Percentiles rank a stretch among this genome's conserved stretches.
phyloP scores from a whole-genome alignment of 2,797 vertebrate species.

The Acrossocheilus wenchowensis region DNA sequence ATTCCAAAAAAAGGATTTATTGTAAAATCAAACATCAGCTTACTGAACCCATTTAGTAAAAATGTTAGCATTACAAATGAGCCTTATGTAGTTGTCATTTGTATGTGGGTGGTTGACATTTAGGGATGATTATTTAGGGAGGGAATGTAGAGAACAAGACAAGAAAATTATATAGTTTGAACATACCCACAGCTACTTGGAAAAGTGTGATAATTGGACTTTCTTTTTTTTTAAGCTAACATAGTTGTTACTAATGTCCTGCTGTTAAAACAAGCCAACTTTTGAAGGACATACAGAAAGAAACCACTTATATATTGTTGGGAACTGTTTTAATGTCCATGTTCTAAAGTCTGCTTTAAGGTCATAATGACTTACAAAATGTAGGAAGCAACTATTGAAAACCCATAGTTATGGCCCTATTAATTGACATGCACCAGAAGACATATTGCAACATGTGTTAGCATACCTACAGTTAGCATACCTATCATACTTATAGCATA shows the following conservation, averaged over 20 bases:
- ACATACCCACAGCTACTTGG: background rate
- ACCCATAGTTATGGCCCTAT: background rate
- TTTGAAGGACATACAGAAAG: background rate
- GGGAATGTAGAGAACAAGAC: constrained; percentile 29
- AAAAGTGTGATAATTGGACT: constrained; percentile 4
- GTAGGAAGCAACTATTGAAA: background rate
- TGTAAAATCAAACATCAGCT: constrained; percentile 4
- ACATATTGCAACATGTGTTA: background rate
- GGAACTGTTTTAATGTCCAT: background rate
- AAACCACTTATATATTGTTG: background rate
- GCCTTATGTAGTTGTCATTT: constrained; percentile 12
- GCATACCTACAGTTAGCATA: background rate
- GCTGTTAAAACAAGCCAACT: background rate
- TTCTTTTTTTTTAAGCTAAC: background rate
- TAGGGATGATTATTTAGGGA: constrained; percentile 28
- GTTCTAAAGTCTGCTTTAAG: background rate
- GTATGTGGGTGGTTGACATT: constrained; percentile 42
- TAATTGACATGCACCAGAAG: background rate
- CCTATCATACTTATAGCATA: background rate
- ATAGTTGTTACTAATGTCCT: too few species aligned
- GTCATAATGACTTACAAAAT: background rate
- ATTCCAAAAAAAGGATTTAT: background rate
- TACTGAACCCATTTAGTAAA: background rate
- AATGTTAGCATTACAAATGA: constrained; percentile 2
- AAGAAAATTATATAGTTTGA: constrained; percentile 42